Base-by-base conservation (phyloP, 2,113 vertebrate genomes). In the Notarius quadriscutis region DNA sequence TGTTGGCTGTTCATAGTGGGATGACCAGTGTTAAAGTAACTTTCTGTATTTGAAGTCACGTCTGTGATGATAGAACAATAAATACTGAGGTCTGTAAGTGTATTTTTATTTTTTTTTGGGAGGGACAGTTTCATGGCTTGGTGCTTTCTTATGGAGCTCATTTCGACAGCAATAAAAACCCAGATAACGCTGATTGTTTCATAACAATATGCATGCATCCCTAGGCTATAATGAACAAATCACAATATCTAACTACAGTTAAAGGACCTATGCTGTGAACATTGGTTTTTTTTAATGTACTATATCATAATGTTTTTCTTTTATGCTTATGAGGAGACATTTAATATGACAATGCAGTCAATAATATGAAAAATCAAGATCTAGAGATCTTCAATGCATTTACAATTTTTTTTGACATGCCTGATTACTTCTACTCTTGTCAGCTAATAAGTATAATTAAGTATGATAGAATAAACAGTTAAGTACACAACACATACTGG, bases 131-230 rank as follows among this genome's bases (percentile, higher is more conserved):
- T 87, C 20, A 62, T 62, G 20, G 57, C 27, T 82, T 74, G 65
- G 34, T 25, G n/a, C 50, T 25, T 83, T 83, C 41, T 10, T 53
- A 17, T 77, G 25, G n/a, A 75, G 55, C 27, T 77, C 48, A 65
- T 65, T 77, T 77, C n/a, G 11, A 83, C 41, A 30, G 41, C 72
- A 79, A 84, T 84, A 34, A 25, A 84, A 84, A 55, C 10, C 20
- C 51, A 41, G 67, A 74, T n/a, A 53, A 65, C 30, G 72, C 74
- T 30, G 48, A 86, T 4, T 63, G 72, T 86, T 53, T 53, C 58
- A 79, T 48, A 50, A 18, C 57, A 57, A 62, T 48, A 62, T 62
- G 5, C 11, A 1, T 48, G 51, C 30, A 10, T 84, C 48, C 62
- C 22, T 2, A 50, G 80, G 80, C 60, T 27, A 9, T 51, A 62